Evolutionary conservation across 2,888 invertebrate species (phyloP), one percentile per base, ranked within the genome.

Genomic region (Diogma glabrata): DNA sequence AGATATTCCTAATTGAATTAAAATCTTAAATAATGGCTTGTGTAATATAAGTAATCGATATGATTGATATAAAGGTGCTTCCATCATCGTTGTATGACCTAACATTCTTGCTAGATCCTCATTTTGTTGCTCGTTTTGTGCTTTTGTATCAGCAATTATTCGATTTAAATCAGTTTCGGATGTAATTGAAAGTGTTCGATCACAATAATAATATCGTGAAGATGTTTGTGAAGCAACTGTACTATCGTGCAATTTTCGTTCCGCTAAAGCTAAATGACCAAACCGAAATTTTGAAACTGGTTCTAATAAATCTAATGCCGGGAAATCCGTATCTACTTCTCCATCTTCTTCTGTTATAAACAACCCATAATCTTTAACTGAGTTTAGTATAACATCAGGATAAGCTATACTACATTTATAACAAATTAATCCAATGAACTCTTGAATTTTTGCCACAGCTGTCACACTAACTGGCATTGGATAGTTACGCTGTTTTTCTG

Each of bases 271-370:
- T 12, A 96, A 75, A 60, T 87, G 87, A 10, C 81, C 81, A 66
- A 96, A 94, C 23, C 91, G 91, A 69, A 94, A 96, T 69, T 95
- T 95, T 1, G 87, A 85, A 58, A 95, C 87, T 2, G 85, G 84
- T 69, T 96, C 95, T 54, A 81, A 79, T 12, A 84, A 77, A 64
- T 94, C 93, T 10, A 97, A 73, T 59, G 87, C 86, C 1, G 95
- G 94, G 65, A 97, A 94, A 60, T 93, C 95, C 70, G 80, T 79
- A 68, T 93, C 93, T 3, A 92, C 87, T 71, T 94, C 94, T 2
- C 95, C 96, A 64, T 94, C 93, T 63, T 96, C 95, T 71, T 96
- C 96, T 22, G 91, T 93, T 67, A 96, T 91, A 64, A 88, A 91
- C 51, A 96, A 76, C 40, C 90, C 89, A 66, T 92, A 95, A 62